Evolutionary conservation across 2,797 vertebrate genomes (phyloP).

Genomic region (Austrolebias charrua): DNA sequence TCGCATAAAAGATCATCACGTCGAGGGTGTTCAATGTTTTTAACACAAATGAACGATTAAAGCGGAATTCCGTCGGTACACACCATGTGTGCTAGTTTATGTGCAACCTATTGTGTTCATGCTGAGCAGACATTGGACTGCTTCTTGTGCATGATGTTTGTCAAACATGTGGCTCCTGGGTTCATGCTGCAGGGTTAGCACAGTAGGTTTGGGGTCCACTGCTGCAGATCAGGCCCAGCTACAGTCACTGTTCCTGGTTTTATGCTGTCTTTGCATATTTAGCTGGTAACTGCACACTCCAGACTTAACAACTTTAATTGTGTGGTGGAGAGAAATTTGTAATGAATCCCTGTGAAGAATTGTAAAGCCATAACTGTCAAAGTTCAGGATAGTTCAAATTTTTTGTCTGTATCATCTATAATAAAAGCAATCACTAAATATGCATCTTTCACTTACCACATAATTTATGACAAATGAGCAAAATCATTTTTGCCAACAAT

Average conservation of each 20-base stretch:
- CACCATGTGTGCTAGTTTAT: not conserved
- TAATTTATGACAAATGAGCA: too few species aligned
- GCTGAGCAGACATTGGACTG: not conserved
- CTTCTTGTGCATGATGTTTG: slow-evolving; percentile 2
- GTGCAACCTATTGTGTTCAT: not conserved
- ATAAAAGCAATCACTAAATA: too few species aligned
- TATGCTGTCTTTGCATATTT: too few species aligned
- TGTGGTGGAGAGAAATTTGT: too few species aligned
- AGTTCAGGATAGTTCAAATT: too few species aligned
- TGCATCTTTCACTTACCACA: too few species aligned
- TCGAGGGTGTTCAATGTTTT: slow-evolving; percentile 10
- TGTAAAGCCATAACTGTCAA: not conserved
- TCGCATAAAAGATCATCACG: slow-evolving; percentile 13
- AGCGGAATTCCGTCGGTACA: not conserved
- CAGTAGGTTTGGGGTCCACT: slow-evolving; percentile 11
- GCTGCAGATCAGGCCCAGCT: slow-evolving; percentile 16
- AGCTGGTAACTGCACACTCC: too few species aligned
- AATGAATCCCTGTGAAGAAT: not conserved
- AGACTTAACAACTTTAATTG: too few species aligned
- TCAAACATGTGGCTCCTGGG: slow-evolving; percentile 64
- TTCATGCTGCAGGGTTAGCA: slow-evolving; percentile 6
- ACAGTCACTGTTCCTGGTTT: not conserved
- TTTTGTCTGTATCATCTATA: too few species aligned
- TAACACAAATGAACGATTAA: slow-evolving; percentile 12
- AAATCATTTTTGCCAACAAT: too few species aligned